phyloP scores from a whole-genome alignment of 1,140 invertebrate genomes.

The Bombus confusus region DNA sequence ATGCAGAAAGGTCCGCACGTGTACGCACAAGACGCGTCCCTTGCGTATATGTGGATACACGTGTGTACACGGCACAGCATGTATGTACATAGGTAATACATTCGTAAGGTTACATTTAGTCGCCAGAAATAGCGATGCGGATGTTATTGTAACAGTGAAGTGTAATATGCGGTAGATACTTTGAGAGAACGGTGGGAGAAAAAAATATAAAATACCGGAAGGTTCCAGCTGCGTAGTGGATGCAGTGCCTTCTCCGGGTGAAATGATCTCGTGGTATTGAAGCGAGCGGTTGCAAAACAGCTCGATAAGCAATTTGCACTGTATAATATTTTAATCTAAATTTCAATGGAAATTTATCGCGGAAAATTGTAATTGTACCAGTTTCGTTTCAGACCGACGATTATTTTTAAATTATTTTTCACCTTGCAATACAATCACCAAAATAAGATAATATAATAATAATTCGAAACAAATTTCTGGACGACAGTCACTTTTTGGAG shows the following conservation, averaged over 20 bases:
- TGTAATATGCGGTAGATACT: slow-evolving; percentile 49
- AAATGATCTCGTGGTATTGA: neutral
- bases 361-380: neutral
- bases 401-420: no score
- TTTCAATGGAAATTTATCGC: neutral
- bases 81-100: slow-evolving; percentile 58
- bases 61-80: slow-evolving; percentile 10
- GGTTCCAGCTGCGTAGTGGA: slow-evolving; percentile 40
- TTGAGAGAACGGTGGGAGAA: neutral
- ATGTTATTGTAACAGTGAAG: slow-evolving; percentile 60
- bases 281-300: slow-evolving; percentile 9
- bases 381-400: neutral
- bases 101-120: slow-evolving; percentile 65
- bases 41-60: neutral
- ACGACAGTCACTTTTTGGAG: neutral
- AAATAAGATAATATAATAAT: no score
- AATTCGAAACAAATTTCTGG: neutral
- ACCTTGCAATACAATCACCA: neutral
- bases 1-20: neutral
- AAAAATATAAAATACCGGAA: slow-evolving; percentile 34
- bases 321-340: neutral
- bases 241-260: slow-evolving; percentile 23
- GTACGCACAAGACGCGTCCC: neutral
- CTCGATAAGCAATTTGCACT: neutral
- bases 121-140: slow-evolving; percentile 59